Evolutionary conservation across 2,113 vertebrate species (phyloP), one percentile per base, ranked within the genome.

Genomic region (Excalfactoria chinensis): DNA sequence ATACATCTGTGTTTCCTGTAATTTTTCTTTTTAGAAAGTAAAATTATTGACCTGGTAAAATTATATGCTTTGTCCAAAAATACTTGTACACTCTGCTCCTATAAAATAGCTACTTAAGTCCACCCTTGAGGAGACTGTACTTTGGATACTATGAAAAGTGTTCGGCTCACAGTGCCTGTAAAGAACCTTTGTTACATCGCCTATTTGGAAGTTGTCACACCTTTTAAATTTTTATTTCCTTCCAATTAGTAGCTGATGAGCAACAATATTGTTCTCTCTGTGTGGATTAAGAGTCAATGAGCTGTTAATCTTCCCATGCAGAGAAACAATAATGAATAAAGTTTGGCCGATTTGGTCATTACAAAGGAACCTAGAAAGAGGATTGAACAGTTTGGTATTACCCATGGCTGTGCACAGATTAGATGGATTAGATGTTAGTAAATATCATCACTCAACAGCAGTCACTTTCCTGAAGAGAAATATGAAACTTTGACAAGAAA

Each of bases 251-350:
- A 91, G 88, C 93, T 98, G 94, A 96, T 97, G 95, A 96, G 93
- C 90, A 97, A 92, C 95, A 95, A 80, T 89, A 94, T 97, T 97
- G 96, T 97, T 98, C 97, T 94, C 89, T 84, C 73, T 64, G 32
- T 95, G 89, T 79, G 92, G 87, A 95, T 97, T 96, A 43, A 43
- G 94, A 98, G 97, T 97, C 95, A 97, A 90, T 82, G 94, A 97
- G 91, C 94, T 96, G 96, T 96, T 96, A 97, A 97, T 94, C 89
- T 95, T 97, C 84, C 90, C 75, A 80, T 76, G 48, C 84, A 93
- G 82, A 74, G 96, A 96, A 97, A 98, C 94, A 97, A 97, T 97
- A 94, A 88, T 95, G 94, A 97, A 97, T 97, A 96, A 97, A 96
- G 66, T 93, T 21, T 59, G 94, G 79, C 84, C 74, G 94, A 35